A percentile compares a stretch with the other conserved stretches of the same genome.
These are phyloP conservation scores for Yponomeuta sedellus DNA, from an alignment of 2,888 invertebrate genomes.

Conservation along the genomic window DNA sequence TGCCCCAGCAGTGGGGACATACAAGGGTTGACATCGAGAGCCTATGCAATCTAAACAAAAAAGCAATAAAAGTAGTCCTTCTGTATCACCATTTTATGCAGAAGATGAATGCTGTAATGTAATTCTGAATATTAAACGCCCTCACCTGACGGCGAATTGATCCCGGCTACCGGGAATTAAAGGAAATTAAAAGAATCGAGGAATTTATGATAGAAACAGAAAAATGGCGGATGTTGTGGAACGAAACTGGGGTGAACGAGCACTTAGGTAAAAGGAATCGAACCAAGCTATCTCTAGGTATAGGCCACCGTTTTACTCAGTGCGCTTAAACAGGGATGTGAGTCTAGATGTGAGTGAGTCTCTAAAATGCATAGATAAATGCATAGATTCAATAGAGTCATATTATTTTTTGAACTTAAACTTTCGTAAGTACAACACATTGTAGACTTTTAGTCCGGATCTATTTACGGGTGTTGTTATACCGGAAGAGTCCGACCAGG, in stretches of 20 bases:
- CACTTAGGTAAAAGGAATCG: neutral
- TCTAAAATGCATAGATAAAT: no score
- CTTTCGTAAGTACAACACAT: no score
- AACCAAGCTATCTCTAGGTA: neutral
- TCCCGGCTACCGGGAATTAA: constrained; percentile 1
- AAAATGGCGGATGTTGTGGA: neutral
- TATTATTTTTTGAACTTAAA: no score
- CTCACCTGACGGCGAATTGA: constrained; percentile 5
- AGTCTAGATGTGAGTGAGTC: no score
- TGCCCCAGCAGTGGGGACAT: no score
- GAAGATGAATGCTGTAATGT: constrained; percentile 32
- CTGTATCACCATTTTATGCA: neutral
- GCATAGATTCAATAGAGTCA: no score
- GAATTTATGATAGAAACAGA: neutral
- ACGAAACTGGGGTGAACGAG: neutral
- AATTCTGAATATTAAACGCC: constrained; percentile 33
- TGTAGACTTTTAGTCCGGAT: no score
- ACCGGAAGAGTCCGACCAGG: no score
- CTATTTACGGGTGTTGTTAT: no score
- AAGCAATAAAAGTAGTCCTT: neutral
- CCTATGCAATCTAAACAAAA: no score
- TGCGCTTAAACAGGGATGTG: no score
- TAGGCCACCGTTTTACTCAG: neutral
- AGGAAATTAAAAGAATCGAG: neutral
- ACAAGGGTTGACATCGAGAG: no score